Percentiles rank a stretch among this genome's conserved stretches.
These are phyloP conservation scores for Scortum barcoo DNA, from an alignment of 2,113 vertebrate species.

Conservation along the genomic window DNA sequence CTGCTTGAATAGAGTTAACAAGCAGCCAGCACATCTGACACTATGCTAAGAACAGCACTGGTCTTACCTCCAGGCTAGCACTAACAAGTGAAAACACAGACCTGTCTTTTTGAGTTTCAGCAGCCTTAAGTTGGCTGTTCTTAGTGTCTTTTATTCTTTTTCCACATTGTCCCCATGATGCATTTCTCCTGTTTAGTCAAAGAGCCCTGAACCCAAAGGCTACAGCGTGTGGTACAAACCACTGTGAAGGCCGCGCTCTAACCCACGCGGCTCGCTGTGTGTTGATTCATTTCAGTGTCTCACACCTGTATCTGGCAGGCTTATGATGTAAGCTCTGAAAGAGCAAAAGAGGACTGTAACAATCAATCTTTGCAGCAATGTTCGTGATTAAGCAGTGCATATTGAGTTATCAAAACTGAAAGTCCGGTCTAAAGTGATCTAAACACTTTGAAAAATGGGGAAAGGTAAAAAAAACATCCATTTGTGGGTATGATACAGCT, in stretches of 20 bases:
- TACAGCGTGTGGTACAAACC: neutral
- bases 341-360: neutral
- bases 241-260: conserved; percentile 10
- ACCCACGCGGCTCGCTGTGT: conserved; percentile 2
- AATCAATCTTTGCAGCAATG: neutral
- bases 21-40: neutral
- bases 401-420: neutral
- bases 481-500: neutral
- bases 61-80: neutral
- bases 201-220: neutral
- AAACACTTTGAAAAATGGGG: neutral
- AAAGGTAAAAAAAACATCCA: neutral
- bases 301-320: conserved; percentile 27
- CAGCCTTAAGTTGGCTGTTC: conserved; percentile 2
- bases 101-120: conserved; percentile 22
- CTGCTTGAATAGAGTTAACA: conserved; percentile 6
- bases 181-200: conserved; percentile 7
- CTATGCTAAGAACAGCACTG: neutral
- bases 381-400: neutral
- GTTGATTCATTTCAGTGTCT: conserved; percentile 18
- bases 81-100: neutral
- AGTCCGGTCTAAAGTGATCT: neutral
- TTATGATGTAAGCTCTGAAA: conserved; percentile 15
- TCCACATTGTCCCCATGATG: neutral
- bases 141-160: neutral